phyloP scores from a whole-genome alignment of 2,888 invertebrate species.

The Aphodius sticticus region DNA sequence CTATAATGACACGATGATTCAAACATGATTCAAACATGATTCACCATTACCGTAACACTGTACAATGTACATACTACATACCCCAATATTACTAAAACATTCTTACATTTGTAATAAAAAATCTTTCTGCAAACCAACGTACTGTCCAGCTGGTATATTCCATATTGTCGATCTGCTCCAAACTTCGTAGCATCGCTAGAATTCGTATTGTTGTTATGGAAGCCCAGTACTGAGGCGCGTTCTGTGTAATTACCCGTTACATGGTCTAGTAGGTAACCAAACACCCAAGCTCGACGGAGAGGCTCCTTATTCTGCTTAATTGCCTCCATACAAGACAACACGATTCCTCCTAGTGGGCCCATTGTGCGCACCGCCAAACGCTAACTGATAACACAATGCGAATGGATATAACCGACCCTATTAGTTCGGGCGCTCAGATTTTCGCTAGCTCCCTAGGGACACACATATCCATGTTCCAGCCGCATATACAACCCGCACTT shows the following conservation, averaged over 20 bases:
- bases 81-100: no score
- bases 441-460: background rate
- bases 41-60: no score
- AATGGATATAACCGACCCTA: background rate
- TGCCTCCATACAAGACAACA: background rate
- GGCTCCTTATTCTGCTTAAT: background rate
- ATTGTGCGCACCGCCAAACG: background rate
- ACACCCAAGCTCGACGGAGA: background rate
- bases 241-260: background rate
- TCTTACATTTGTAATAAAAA: no score
- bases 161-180: no score
- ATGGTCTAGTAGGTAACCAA: background rate
- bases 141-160: no score
- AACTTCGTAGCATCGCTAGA: background rate
- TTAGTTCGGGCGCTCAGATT: slow-evolving; percentile 4
- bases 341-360: background rate
- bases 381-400: background rate
- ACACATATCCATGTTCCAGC: background rate
- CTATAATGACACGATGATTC: no score
- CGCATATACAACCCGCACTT: background rate
- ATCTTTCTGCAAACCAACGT: no score
- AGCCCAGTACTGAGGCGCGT: no score
- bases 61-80: no score
- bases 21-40: no score
- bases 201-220: background rate